Evolutionary conservation across 2,888 invertebrate genomes (phyloP).

Genomic region (Xanthia togata): DNA sequence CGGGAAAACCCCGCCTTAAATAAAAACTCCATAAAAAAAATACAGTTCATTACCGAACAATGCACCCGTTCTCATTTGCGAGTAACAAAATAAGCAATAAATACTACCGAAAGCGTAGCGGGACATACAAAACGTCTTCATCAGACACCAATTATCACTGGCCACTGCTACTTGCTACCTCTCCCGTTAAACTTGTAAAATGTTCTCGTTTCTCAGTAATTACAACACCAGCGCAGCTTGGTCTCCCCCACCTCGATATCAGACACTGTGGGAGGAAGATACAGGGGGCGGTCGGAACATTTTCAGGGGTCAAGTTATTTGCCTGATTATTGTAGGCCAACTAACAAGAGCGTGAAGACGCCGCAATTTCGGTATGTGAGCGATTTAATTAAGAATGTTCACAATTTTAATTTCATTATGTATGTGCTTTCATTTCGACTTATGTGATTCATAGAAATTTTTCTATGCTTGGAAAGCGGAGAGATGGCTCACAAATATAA

Average conservation of each 20-base stretch:
- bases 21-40: slow-evolving; percentile 1
- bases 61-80: slow-evolving; percentile 48
- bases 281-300: slow-evolving; percentile 9
- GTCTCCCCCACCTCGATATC: slow-evolving; percentile 38
- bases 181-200: slow-evolving; percentile 71
- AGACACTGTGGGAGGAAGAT: not conserved
- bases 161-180: slow-evolving; percentile 66
- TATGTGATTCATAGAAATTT: slow-evolving; percentile 65
- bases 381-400: slow-evolving; percentile 75
- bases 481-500: slow-evolving; percentile 53
- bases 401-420: slow-evolving; percentile 70
- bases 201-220: slow-evolving; percentile 69
- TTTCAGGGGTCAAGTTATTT: slow-evolving; percentile 58
- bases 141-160: slow-evolving; percentile 70
- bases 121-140: slow-evolving; percentile 61
- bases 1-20: no score
- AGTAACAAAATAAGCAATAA: slow-evolving; percentile 52
- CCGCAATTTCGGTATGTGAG: slow-evolving; percentile 74
- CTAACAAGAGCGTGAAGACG: slow-evolving; percentile 80
- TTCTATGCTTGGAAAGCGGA: slow-evolving; percentile 59
- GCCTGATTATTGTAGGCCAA: slow-evolving; percentile 67
- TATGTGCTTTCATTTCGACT: slow-evolving; percentile 73
- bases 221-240: slow-evolving; percentile 61
- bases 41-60: slow-evolving; percentile 37
- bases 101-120: slow-evolving; percentile 61